Evolutionary conservation across 1,140 invertebrate genomes (phyloP), one percentile per base, ranked within the genome.

Genomic region (Vollenhovia emeryi): DNA sequence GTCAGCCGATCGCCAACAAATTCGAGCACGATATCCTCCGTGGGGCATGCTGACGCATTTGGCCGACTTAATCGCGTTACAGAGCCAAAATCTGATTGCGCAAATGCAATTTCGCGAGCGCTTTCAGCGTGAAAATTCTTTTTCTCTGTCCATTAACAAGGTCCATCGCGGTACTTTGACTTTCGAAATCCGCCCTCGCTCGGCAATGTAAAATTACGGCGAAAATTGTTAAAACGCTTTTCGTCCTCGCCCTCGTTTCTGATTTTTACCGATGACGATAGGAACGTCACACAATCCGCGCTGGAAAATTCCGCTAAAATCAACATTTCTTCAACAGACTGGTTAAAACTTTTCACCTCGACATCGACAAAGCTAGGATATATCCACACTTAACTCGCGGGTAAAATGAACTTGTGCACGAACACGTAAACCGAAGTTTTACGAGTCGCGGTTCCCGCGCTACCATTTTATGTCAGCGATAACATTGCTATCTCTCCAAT

Each of bases 41-140:
- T n/a, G 5, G 15, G 11, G 27, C 55, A 33, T 36, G 18, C 57
- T 11, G 21, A n/a, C 52, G 85, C 80, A 84, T 83, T 82, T 87
- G 33, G 30, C 33, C 50, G 18, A 59, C 52, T 88, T 88, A 88
- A 88, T 88, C 87, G 86, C 57, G 74, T 88, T 88, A 88, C 50
- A 79, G 60, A 74, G 66, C 82, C 57, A 8, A 60, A 85, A 88
- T 88, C 74, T 84, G 86, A 88, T 88, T 88, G 82, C 52, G 40
- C 74, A 80, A 83, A 88, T 85, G 86, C 82, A 87, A 88, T 88
- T 88, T 74, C 59, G 69, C 74, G 59, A 85, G 75, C 87, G 82
- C 87, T 88, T 88, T 84, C 57, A 84, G 71, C 57, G 80, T 18
- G 80, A 76, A 84, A 84, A 84, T 75, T 84, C 80, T 84, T 84